A percentile compares a stretch with the other conserved stretches of the same genome.
phyloP scores from a whole-genome alignment of 2,113 vertebrate genomes.

The Paramormyrops kingsleyae region DNA sequence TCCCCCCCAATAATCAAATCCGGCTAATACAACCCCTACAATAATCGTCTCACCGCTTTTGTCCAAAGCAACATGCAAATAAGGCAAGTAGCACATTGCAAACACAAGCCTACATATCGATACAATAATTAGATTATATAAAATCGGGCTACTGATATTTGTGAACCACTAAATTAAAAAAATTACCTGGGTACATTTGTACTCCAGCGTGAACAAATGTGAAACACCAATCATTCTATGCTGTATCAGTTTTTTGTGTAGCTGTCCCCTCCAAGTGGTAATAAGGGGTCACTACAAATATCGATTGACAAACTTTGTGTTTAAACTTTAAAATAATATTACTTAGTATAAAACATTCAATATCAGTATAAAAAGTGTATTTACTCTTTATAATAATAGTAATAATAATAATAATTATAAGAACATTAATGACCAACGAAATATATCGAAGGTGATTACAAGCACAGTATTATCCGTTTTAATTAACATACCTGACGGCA shows the following conservation, averaged over 20 bases:
- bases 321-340: background rate
- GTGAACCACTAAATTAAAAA: background rate
- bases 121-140: background rate
- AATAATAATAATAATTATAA: background rate
- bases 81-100: background rate
- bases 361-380: background rate
- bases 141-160: background rate
- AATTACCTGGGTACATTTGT: background rate
- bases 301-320: background rate
- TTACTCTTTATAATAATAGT: background rate
- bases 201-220: background rate
- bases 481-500: background rate
- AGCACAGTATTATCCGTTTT: background rate
- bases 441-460: background rate
- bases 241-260: background rate
- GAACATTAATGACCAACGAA: background rate
- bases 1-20: too few relatives aligned
- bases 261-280: background rate
- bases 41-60: background rate
- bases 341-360: too few relatives aligned
- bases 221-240: background rate
- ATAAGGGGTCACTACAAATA: background rate
- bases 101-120: background rate
- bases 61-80: background rate
- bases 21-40: too few relatives aligned